Evolutionary conservation across 2,797 vertebrate species (phyloP).

Genomic region (Micropoecilia bifurca): DNA sequence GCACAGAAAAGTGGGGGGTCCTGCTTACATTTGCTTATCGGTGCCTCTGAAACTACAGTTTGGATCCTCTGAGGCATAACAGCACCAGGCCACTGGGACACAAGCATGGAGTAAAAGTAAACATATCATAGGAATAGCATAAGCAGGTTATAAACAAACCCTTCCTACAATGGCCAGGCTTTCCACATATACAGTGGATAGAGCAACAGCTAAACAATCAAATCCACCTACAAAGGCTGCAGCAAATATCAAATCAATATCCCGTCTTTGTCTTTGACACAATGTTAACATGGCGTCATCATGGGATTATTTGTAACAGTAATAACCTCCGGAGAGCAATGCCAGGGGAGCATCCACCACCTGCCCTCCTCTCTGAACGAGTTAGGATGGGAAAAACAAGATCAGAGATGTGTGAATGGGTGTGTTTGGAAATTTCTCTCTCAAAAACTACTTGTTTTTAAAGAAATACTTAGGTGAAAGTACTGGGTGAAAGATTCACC

Average conservation of each 20-base stretch:
- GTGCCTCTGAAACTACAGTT: constrained; percentile 52
- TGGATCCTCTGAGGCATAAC: constrained; percentile 62
- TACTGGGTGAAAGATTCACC: not conserved
- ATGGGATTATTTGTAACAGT: constrained; percentile 66
- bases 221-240: constrained; percentile 22
- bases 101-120: constrained; percentile 59
- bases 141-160: constrained; percentile 64
- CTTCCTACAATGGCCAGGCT: constrained; percentile 61
- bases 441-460: not conserved
- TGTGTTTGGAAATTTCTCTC: not conserved
- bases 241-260: constrained; percentile 66
- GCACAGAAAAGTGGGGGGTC: constrained; percentile 17
- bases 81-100: constrained; percentile 61
- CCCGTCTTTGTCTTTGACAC: constrained; percentile 36
- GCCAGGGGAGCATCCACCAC: constrained; percentile 34
- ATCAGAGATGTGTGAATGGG: not conserved
- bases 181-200: constrained; percentile 29
- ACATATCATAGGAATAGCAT: constrained; percentile 57
- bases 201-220: constrained; percentile 37
- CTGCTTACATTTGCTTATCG: constrained; percentile 60
- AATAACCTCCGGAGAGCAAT: constrained; percentile 61
- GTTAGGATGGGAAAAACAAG: constrained; percentile 49
- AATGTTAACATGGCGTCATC: constrained; percentile 8
- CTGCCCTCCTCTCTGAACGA: constrained; percentile 37
- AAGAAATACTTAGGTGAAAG: not conserved